Evolutionary conservation across 2,113 vertebrate genomes (phyloP).

Genomic region (Conger conger): DNA sequence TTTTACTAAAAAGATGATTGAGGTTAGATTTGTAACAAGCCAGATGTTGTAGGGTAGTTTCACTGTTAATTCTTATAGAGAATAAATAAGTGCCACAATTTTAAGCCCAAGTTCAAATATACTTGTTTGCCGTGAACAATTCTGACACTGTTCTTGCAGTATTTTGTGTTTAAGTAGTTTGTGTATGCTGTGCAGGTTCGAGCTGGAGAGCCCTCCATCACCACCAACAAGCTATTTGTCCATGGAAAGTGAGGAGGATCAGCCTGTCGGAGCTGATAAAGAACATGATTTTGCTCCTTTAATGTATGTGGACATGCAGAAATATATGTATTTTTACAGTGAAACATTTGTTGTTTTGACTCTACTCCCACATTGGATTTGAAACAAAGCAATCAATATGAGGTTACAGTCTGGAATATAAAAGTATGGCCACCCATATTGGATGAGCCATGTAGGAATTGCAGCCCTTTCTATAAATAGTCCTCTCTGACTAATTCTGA

Average conservation of each 20-base stretch:
- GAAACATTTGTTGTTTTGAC: too few relatives aligned
- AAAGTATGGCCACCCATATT: too few relatives aligned
- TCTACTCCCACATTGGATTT: too few relatives aligned
- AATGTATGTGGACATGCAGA: neutral
- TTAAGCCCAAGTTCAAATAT: neutral
- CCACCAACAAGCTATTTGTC: slow-evolving; percentile 71
- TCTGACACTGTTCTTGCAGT: neutral
- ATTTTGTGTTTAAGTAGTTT: neutral
- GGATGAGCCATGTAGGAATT: too few relatives aligned
- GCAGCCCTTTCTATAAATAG: too few relatives aligned
- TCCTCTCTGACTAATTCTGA: too few relatives aligned
- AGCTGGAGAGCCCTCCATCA: slow-evolving; percentile 14
- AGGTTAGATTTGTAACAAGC: neutral
- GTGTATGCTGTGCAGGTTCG: slow-evolving; percentile 10
- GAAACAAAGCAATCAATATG: too few relatives aligned
- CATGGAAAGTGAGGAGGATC: slow-evolving; percentile 63
- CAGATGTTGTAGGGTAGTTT: neutral
- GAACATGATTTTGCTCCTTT: neutral
- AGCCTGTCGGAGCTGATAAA: neutral
- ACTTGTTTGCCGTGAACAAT: too few relatives aligned
- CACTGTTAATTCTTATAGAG: neutral
- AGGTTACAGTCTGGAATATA: too few relatives aligned
- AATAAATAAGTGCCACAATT: neutral
- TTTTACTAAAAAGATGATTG: neutral
- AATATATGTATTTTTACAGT: neutral